A percentile compares a stretch with the other conserved stretches of the same genome.
Conservation (phyloP, 2,797 vertebrate species). For the Salmo trutta region DNA sequence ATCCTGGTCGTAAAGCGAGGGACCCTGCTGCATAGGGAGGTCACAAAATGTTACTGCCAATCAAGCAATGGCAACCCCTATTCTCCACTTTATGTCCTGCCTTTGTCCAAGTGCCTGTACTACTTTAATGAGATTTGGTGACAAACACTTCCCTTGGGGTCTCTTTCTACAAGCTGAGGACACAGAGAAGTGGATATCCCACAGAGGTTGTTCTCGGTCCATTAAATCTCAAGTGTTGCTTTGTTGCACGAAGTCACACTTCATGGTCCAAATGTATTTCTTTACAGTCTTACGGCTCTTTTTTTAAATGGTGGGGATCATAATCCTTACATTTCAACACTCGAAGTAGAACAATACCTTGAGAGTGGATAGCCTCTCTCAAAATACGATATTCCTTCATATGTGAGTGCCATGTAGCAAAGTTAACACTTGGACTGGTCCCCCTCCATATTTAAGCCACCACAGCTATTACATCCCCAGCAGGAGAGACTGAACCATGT, state of each 20-base stretch:
- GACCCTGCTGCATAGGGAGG: slow-evolving; percentile 20
- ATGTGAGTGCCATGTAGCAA: not conserved
- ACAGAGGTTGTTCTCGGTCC: not conserved
- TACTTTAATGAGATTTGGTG: not conserved
- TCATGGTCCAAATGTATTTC: not conserved
- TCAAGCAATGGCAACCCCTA: slow-evolving; percentile 18
- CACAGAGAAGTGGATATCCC: not conserved
- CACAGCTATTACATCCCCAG: not conserved
- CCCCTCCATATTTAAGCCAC: not conserved
- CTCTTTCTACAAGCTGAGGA: not conserved
- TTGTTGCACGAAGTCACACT: not conserved
- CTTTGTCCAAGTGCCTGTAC: not conserved
- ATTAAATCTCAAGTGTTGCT: not conserved
- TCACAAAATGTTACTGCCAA: slow-evolving; percentile 24
- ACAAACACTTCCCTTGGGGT: not conserved
- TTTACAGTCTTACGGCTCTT: not conserved
- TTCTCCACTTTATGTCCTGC: slow-evolving; percentile 26
- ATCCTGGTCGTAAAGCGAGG: slow-evolving; percentile 33
- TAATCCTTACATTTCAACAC: not conserved
- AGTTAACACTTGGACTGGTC: not conserved
- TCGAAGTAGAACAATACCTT: not conserved
- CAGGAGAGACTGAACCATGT: not conserved
- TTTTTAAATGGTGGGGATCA: not conserved
- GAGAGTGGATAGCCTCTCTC: not conserved
- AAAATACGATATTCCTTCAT: not conserved